phyloP scores from a whole-genome alignment of 2,888 invertebrate species.

The Neoaliturus tenellus region DNA sequence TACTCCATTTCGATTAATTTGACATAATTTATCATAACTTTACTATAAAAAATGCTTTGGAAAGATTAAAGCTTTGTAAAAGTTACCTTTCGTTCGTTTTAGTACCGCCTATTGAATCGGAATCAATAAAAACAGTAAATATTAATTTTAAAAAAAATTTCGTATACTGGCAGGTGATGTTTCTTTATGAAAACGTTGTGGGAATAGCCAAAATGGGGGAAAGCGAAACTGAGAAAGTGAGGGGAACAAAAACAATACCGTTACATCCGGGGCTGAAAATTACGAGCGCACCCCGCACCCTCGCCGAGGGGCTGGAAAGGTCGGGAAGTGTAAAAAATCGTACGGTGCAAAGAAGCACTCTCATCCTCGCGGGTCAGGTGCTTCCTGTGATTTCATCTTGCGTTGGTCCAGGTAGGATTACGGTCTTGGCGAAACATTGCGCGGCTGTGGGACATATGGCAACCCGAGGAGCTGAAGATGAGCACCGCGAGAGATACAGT shows the following conservation, averaged over 20 bases:
- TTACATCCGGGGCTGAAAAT: constrained; percentile 10
- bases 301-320: too few species aligned
- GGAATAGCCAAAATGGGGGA: neutral
- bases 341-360: constrained; percentile 14
- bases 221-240: constrained; percentile 3
- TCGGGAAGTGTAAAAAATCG: constrained; percentile 7
- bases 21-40: too few species aligned
- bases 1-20: too few species aligned
- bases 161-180: too few species aligned
- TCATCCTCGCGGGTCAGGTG: neutral
- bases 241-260: constrained; percentile 37
- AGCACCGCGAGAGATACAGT: neutral
- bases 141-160: too few species aligned
- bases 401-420: neutral
- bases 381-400: constrained; percentile 2
- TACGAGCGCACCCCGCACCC: neutral
- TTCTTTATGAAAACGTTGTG: too few species aligned
- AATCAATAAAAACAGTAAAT: too few species aligned
- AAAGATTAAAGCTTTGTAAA: too few species aligned
- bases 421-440: constrained; percentile 25
- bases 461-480: too few species aligned
- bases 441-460: neutral
- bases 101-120: too few species aligned
- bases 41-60: too few species aligned
- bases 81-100: too few species aligned